Evolutionary conservation across 2,888 invertebrate genomes (phyloP).

Genomic region (Lingula anatina): DNA sequence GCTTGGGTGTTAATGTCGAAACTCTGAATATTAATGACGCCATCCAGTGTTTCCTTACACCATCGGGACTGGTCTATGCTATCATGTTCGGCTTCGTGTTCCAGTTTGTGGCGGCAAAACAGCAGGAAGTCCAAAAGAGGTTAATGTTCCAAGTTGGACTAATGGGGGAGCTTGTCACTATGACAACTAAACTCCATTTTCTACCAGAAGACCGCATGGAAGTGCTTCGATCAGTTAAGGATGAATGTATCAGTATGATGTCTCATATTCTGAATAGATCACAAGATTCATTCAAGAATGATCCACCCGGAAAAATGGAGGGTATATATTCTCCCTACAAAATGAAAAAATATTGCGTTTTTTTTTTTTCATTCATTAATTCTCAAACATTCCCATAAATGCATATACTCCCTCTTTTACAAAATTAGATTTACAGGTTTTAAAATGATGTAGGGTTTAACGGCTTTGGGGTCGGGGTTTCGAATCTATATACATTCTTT

Average conservation of each 20-base stretch:
- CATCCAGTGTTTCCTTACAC: slow-evolving; percentile 35
- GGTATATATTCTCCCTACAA: slow-evolving; percentile 12
- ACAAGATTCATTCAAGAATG: slow-evolving; percentile 14
- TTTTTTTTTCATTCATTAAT: no score
- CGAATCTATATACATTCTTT: not conserved
- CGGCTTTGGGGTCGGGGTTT: not conserved
- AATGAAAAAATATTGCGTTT: not conserved
- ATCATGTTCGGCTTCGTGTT: slow-evolving; percentile 39
- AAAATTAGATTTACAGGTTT: not conserved
- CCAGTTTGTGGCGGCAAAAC: slow-evolving; percentile 29
- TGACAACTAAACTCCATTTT: slow-evolving; percentile 23
- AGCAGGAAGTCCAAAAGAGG: slow-evolving; percentile 23
- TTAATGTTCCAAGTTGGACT: slow-evolving; percentile 28
- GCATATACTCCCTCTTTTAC: no score
- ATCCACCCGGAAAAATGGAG: slow-evolving; percentile 22
- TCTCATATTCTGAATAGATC: slow-evolving; percentile 26
- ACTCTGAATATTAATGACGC: slow-evolving; percentile 34
- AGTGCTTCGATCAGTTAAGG: no score
- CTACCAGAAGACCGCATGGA: no score
- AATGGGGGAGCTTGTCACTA: slow-evolving; percentile 33
- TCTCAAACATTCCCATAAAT: no score
- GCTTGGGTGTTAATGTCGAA: no score
- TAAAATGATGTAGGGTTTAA: not conserved
- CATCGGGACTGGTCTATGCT: slow-evolving; percentile 38
- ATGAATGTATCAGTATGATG: slow-evolving; percentile 31